phyloP scores from a whole-genome alignment of 2,797 vertebrate genomes.

The Aphelocoma californica region DNA sequence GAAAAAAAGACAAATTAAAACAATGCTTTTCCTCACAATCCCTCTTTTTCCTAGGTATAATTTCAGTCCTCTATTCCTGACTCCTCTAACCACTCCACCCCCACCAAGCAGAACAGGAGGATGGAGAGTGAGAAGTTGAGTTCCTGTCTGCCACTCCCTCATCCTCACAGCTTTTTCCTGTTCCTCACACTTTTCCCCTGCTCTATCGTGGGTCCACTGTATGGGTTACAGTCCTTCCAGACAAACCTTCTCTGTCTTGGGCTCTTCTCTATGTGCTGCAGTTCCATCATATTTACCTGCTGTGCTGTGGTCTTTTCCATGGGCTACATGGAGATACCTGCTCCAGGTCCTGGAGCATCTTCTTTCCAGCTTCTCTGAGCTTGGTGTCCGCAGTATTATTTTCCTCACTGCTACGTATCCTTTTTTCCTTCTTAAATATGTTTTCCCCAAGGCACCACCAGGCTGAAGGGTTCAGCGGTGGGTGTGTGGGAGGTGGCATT shows the following conservation, averaged over 20 bases:
- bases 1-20: neutral
- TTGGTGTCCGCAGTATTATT: neutral
- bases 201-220: fast-evolving
- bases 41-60: neutral
- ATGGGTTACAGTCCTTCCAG: neutral
- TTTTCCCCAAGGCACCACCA: neutral
- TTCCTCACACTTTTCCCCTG: neutral
- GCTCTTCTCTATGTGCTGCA: neutral
- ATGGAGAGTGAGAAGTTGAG: neutral
- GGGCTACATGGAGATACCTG: neutral
- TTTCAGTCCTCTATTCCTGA: neutral
- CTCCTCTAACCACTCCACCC: neutral
- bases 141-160: neutral
- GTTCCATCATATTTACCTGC: neutral
- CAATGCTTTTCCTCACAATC: neutral
- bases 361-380: neutral
- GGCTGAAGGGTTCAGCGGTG: neutral
- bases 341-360: neutral
- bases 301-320: neutral
- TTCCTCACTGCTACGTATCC: neutral
- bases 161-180: neutral
- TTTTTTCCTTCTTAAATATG: neutral
- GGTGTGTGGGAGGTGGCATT: neutral
- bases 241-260: neutral
- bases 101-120: neutral